Evolutionary conservation across 1,140 invertebrate species (phyloP).

Genomic region (Pseudomyrmex flavicornis): DNA sequence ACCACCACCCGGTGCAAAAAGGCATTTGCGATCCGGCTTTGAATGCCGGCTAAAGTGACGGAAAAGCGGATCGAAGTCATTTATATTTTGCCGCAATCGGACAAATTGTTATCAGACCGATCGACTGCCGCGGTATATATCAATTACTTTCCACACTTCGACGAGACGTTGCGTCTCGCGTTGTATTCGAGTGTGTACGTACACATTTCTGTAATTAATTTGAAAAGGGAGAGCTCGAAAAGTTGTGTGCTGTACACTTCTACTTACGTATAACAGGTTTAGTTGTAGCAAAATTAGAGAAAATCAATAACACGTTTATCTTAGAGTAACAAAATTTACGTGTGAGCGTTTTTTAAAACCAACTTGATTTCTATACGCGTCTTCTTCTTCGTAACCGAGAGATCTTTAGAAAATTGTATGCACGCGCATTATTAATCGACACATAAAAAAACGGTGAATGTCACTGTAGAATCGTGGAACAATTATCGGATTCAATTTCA

Average conservation of each 20-base stretch:
- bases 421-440: too few relatives aligned
- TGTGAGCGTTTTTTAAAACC: too few relatives aligned
- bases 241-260: background rate
- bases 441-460: too few relatives aligned
- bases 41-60: conserved; percentile 22
- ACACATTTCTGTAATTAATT: conserved; percentile 19
- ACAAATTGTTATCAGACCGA: conserved; percentile 58
- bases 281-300: background rate
- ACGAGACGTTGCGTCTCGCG: conserved; percentile 26
- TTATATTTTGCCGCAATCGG: conserved; percentile 46
- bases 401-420: too few relatives aligned
- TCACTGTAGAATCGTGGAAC: background rate
- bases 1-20: conserved; percentile 3
- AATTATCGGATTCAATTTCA: background rate
- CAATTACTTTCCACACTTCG: conserved; percentile 40
- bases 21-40: conserved; percentile 26
- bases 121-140: conserved; percentile 23
- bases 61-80: conserved; percentile 48
- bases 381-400: too few relatives aligned
- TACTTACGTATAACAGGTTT: background rate
- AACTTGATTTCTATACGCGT: too few relatives aligned
- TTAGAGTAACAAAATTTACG: background rate
- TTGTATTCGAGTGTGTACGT: background rate
- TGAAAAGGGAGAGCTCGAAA: background rate
- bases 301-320: background rate